Conservation (phyloP, 1,140 invertebrate genomes). For the Cephus cinctus region DNA sequence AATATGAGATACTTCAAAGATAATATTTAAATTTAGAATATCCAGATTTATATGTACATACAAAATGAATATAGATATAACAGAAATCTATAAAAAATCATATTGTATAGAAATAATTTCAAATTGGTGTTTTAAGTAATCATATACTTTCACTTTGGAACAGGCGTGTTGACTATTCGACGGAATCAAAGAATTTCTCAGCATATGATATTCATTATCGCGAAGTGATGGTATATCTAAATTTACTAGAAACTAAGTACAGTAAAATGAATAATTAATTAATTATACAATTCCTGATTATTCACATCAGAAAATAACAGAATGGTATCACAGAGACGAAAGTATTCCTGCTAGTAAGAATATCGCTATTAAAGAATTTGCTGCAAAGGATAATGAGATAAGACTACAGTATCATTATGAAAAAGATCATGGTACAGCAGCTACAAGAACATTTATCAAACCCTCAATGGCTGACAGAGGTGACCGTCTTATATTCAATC, state of each 20-base stretch:
- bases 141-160: no score
- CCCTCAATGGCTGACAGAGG: slow-evolving; percentile 66
- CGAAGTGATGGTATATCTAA: slow-evolving; percentile 24
- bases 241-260: no score
- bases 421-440: slow-evolving; percentile 65
- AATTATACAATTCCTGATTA: no score
- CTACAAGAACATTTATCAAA: slow-evolving; percentile 65
- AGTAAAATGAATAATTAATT: no score
- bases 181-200: slow-evolving; percentile 33
- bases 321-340: slow-evolving; percentile 64
- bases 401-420: slow-evolving; percentile 69
- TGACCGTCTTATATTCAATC: slow-evolving; percentile 61
- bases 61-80: no score
- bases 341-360: slow-evolving; percentile 58
- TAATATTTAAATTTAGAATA: no score
- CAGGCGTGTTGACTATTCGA: slow-evolving; percentile 26
- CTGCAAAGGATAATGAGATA: slow-evolving; percentile 63
- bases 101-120: no score
- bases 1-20: no score
- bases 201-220: slow-evolving; percentile 25
- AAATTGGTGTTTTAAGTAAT: no score
- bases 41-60: no score
- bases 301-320: slow-evolving; percentile 57
- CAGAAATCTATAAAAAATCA: no score
- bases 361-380: slow-evolving; percentile 66